These are phyloP conservation scores for Dendrolimus punctatus DNA, from an alignment of 1,140 invertebrate species.

Conservation along the genomic window DNA sequence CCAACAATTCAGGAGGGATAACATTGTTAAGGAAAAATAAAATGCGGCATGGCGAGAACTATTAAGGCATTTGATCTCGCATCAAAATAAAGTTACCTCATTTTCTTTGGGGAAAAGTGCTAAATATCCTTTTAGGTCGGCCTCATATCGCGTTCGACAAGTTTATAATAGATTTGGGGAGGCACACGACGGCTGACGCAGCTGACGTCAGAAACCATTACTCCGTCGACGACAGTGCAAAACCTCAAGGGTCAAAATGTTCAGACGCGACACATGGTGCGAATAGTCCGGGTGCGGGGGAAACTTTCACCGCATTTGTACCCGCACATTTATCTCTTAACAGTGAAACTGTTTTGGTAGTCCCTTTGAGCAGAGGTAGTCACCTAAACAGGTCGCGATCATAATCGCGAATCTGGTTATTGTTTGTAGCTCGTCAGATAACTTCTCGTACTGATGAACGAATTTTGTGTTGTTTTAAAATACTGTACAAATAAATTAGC, in stretches of 20 bases:
- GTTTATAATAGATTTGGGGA: slow-evolving; percentile 28
- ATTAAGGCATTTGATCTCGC: too few relatives aligned
- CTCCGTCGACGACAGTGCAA: slow-evolving; percentile 31
- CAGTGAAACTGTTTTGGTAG: slow-evolving; percentile 30
- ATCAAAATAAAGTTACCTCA: neutral
- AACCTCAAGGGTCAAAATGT: slow-evolving; percentile 42
- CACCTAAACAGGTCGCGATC: slow-evolving; percentile 3
- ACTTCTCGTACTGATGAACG: too few relatives aligned
- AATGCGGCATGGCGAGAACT: too few relatives aligned
- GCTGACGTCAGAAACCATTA: slow-evolving; percentile 37
- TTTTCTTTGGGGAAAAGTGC: slow-evolving; percentile 1
- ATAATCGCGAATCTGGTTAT: neutral
- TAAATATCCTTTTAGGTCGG: neutral
- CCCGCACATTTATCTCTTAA: slow-evolving; percentile 42
- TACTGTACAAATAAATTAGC: too few relatives aligned
- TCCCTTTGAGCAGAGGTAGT: slow-evolving; percentile 9
- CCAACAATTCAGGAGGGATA: too few relatives aligned
- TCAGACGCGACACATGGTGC: slow-evolving; percentile 33
- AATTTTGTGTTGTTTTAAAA: too few relatives aligned
- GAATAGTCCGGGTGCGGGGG: slow-evolving; percentile 29
- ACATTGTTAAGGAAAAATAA: too few relatives aligned
- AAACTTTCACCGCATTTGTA: slow-evolving; percentile 34
- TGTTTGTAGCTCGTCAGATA: neutral
- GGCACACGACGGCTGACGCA: slow-evolving; percentile 13
- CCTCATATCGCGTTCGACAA: slow-evolving; percentile 21